phyloP scores from a whole-genome alignment of 2,888 invertebrate genomes.

The Cheilosia vulpina region DNA sequence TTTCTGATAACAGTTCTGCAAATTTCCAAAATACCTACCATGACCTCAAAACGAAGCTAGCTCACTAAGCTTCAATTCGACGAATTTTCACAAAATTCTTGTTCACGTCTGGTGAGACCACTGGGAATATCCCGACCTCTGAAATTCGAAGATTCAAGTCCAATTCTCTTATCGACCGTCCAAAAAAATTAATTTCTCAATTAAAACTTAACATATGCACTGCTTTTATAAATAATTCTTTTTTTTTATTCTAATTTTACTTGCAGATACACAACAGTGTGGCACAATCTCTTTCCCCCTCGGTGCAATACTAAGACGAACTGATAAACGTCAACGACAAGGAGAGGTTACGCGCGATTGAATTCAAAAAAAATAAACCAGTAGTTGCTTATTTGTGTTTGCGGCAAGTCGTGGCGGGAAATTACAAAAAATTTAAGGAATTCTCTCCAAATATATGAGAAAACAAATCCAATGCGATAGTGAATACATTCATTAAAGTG shows the following conservation, averaged over 20 bases:
- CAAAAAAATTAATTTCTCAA: constrained; percentile 3
- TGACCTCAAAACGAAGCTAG: constrained; percentile 15
- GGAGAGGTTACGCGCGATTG: constrained; percentile 25
- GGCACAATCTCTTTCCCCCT: constrained; percentile 18
- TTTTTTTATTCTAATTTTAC: constrained; percentile 36
- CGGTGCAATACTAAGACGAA: neutral
- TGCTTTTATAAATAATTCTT: neutral
- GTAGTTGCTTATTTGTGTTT: constrained; percentile 35
- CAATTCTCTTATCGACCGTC: neutral
- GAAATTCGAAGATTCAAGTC: neutral
- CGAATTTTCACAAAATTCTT: neutral
- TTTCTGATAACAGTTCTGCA: constrained; percentile 16
- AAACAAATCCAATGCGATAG: constrained; percentile 28
- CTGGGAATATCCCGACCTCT: neutral
- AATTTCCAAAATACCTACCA: neutral
- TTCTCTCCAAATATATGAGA: neutral
- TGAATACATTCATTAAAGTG: constrained; percentile 18
- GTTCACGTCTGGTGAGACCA: neutral
- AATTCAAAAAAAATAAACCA: neutral
- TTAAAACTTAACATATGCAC: neutral
- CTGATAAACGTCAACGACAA: constrained; percentile 44
- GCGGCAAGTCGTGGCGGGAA: constrained; percentile 49
- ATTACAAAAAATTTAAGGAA: constrained; percentile 1
- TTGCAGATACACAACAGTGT: constrained; percentile 48
- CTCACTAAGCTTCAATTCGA: neutral